Base-by-base conservation (phyloP, 2,797 vertebrate genomes). In the Paedocypris micromegethes region DNA sequence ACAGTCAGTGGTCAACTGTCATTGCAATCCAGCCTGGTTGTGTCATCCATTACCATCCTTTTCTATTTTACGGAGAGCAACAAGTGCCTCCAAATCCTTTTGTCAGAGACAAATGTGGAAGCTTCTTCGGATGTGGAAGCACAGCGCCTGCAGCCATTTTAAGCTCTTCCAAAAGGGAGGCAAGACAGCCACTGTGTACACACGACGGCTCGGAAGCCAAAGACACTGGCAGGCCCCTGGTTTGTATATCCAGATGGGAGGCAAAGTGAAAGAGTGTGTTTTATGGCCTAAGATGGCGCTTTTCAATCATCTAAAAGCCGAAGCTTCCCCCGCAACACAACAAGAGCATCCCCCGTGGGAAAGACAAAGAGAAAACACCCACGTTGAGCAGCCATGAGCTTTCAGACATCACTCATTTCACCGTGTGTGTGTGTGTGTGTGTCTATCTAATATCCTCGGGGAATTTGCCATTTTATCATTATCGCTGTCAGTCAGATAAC, bases 221-320 rank as follows among this genome's bases (percentile, higher is more conserved):
- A 87, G 85, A 88, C 86, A 86, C 82, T 78, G 75, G 75, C 77
- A 76, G 82, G 83, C 81, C 83, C 77, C 83, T 83, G 82, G 79
- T 87, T 83, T 81, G 85, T 77, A 81, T 63, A 64, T 64, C 60
- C 68, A 78, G 77, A 82, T 84, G 86, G 83, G 88, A 86, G 87
- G 85, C 85, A 88, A 83, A 86, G 86, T 85, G 84, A 86, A 81
- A 86, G 88, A 87, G 85, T 81, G 79, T 81, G 83, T 88, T 86
- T 85, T 66, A 60, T 68, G 83, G 84, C 87, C 82, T 81, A 87
- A 87, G 86, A 89, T 82, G 84, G 79, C 86, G 86, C 86, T 87
- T 87, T 89, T 88, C 85, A 89, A 89, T 90, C 89, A 88, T 89
- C 88, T 85, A 72, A 50, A 77, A 84, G 81, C 81, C 78, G 80